These are phyloP conservation scores for Tolmerus cingulatus DNA, from an alignment of 2,888 invertebrate genomes.

Conservation along the genomic window DNA sequence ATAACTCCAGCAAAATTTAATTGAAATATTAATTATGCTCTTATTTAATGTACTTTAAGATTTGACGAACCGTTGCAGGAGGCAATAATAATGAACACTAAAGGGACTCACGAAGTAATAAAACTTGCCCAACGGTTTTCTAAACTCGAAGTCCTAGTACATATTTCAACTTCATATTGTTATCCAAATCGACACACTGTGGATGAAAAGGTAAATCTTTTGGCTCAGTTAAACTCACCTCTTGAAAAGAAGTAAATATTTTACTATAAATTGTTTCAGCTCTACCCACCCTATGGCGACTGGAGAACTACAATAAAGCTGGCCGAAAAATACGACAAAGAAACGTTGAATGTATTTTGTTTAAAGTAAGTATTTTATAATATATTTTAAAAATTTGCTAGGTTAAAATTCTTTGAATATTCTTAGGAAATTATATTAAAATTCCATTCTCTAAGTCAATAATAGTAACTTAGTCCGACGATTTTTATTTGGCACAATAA, in stretches of 20 bases:
- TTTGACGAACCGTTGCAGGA: slow-evolving; percentile 80
- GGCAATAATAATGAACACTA: slow-evolving; percentile 71
- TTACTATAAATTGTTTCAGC: slow-evolving; percentile 43
- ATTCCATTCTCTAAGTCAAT: too few species aligned
- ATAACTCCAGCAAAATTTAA: too few species aligned
- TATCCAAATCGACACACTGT: slow-evolving; percentile 79
- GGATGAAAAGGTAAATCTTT: slow-evolving; percentile 70
- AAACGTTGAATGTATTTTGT: slow-evolving; percentile 67
- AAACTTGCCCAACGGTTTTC: slow-evolving; percentile 69
- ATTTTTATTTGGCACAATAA: too few species aligned
- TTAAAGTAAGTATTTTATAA: slow-evolving; percentile 65
- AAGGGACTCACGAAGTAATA: slow-evolving; percentile 72
- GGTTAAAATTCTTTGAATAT: too few species aligned
- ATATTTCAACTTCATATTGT: slow-evolving; percentile 88
- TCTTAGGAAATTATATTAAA: too few species aligned
- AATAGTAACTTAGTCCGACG: too few species aligned
- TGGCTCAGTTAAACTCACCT: neutral
- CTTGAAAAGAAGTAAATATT: neutral
- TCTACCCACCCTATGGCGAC: slow-evolving; percentile 67
- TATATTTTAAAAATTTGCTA: too few species aligned
- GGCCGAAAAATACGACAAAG: slow-evolving; percentile 70
- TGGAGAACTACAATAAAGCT: slow-evolving; percentile 74
- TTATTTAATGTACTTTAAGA: slow-evolving; percentile 57
- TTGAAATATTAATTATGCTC: neutral
- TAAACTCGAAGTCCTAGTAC: slow-evolving; percentile 70